These are phyloP conservation scores for Monoplex corrugatus DNA, from an alignment of 2,888 invertebrate genomes.

Conservation along the genomic window DNA sequence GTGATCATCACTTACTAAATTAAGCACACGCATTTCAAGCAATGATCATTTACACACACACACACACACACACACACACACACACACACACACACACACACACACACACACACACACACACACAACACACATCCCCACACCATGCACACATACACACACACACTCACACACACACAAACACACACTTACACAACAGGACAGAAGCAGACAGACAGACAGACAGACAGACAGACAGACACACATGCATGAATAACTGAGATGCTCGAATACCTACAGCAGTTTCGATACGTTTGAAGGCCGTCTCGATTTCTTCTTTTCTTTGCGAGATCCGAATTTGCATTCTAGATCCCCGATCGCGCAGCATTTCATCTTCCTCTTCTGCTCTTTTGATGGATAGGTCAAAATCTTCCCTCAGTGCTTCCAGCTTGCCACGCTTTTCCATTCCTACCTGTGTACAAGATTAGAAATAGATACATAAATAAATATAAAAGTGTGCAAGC, in stretches of 20 bases:
- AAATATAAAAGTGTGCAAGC: no score
- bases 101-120: background rate
- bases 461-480: background rate
- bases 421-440: slow-evolving; percentile 20
- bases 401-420: slow-evolving; percentile 36
- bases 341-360: slow-evolving; percentile 43
- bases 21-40: no score
- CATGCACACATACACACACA: no score
- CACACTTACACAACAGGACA: no score
- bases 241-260: background rate
- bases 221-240: no score
- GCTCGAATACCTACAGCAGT: slow-evolving; percentile 30
- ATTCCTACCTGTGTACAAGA: background rate
- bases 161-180: background rate
- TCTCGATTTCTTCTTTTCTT: slow-evolving; percentile 44
- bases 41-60: no score
- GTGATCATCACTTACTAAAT: no score
- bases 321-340: slow-evolving; percentile 30
- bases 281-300: slow-evolving; percentile 51
- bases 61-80: no score
- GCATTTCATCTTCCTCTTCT: slow-evolving; percentile 47
- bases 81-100: no score
- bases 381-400: slow-evolving; percentile 32
- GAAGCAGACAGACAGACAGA: no score
- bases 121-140: background rate